These are phyloP conservation scores for Cecidostiba fungosa DNA, from an alignment of 2,888 invertebrate genomes.

Conservation along the genomic window DNA sequence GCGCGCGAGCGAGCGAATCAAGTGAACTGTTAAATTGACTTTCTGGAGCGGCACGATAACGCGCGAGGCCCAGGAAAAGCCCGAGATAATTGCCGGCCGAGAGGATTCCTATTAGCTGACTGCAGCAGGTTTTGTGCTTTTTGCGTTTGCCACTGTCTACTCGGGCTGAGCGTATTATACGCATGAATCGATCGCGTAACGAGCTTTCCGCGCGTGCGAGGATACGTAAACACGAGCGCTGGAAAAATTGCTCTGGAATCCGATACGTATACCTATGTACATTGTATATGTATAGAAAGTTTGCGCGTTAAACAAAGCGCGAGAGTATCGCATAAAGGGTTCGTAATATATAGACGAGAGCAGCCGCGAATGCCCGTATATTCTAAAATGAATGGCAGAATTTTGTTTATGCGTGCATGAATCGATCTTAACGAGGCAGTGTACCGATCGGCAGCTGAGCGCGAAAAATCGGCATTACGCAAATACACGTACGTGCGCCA, in stretches of 20 bases:
- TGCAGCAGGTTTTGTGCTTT: not conserved
- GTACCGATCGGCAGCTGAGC: constrained; percentile 13
- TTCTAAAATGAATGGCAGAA: constrained; percentile 55
- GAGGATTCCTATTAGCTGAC: not conserved
- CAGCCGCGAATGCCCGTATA: not conserved
- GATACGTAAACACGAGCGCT: not conserved
- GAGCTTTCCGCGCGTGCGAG: not conserved
- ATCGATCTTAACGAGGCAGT: constrained; percentile 62
- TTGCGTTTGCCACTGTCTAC: not conserved
- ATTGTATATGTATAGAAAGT: constrained; percentile 6
- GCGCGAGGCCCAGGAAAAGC: not conserved
- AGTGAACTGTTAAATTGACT: constrained; percentile 59
- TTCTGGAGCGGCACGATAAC: constrained; percentile 34
- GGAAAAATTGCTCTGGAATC: not conserved
- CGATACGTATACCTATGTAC: not conserved
- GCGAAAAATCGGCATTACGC: constrained; percentile 54
- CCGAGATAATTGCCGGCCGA: constrained; percentile 40
- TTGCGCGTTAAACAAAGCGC: constrained; percentile 21
- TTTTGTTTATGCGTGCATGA: constrained; percentile 61
- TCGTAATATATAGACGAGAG: not conserved
- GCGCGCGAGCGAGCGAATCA: constrained; percentile 40
- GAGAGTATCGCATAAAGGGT: not conserved
- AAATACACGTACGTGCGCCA: constrained; percentile 64
- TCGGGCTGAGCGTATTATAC: not conserved
- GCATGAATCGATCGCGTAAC: constrained; percentile 18